These are phyloP conservation scores for Heliconius ismenius DNA, from an alignment of 2,888 invertebrate species.

Conservation along the genomic window DNA sequence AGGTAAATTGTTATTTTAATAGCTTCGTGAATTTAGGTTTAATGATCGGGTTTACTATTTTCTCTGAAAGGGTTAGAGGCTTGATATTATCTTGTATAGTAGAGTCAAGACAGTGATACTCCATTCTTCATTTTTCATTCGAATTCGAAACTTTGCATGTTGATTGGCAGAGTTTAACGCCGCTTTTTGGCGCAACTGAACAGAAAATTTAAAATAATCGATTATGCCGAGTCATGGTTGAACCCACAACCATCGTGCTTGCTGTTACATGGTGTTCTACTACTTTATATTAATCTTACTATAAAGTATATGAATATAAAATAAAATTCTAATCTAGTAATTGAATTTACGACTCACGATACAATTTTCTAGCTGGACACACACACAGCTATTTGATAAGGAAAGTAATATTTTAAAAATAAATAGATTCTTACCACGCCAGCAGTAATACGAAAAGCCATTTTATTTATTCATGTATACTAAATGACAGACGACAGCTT, in stretches of 20 bases:
- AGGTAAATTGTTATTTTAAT: too few relatives aligned
- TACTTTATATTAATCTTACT: neutral
- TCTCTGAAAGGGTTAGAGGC: neutral
- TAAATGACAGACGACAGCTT: neutral
- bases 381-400: neutral
- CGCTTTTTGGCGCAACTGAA: neutral
- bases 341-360: neutral
- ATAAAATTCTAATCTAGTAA: neutral
- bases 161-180: neutral
- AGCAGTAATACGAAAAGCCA: neutral
- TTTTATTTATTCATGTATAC: conserved; percentile 12
- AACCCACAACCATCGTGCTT: neutral
- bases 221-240: neutral
- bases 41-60: neutral
- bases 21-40: neutral
- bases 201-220: neutral
- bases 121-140: too few relatives aligned
- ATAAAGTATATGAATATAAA: neutral
- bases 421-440: conserved; percentile 11
- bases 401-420: conserved; percentile 3
- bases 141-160: too few relatives aligned
- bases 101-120: too few relatives aligned
- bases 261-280: neutral
- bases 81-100: neutral
- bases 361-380: neutral